Percentiles rank a stretch among this genome's conserved stretches.
Evolutionary conservation across 2,797 vertebrate species (phyloP).

Genomic region (Enteromius unitaeniatus): DNA sequence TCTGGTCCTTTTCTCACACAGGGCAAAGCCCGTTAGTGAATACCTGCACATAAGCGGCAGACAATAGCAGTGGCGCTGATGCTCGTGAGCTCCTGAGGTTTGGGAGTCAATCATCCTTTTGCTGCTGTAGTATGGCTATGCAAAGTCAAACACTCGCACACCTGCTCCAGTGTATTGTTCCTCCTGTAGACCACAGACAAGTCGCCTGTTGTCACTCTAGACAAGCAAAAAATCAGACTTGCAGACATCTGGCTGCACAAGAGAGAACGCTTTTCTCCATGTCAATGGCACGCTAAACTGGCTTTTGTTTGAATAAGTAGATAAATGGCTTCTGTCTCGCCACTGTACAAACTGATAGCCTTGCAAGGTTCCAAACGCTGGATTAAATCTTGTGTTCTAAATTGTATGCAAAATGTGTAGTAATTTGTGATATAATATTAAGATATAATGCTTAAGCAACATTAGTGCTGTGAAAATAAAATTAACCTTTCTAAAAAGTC

Average conservation of each 20-base stretch:
- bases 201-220: constrained; percentile 75
- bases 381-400: not conserved
- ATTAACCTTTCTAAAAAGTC: not conserved
- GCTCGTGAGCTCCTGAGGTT: constrained; percentile 56
- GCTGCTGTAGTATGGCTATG: constrained; percentile 73
- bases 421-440: not conserved
- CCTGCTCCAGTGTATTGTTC: constrained; percentile 78
- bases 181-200: constrained; percentile 72
- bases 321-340: not conserved
- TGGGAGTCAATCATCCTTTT: constrained; percentile 61
- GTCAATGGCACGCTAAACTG: constrained; percentile 68
- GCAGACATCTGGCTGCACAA: constrained; percentile 70
- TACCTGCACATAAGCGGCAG: constrained; percentile 65
- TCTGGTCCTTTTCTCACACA: constrained; percentile 56
- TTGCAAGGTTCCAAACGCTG: not conserved
- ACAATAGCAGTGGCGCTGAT: constrained; percentile 69
- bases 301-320: constrained; percentile 49
- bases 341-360: not conserved
- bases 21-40: constrained; percentile 75
- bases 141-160: constrained; percentile 79
- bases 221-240: constrained; percentile 50
- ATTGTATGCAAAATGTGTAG: too few relatives aligned
- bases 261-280: constrained; percentile 68
- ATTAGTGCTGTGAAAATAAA: not conserved
- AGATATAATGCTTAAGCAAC: not conserved